Conservation (phyloP, 2,113 vertebrate genomes). For the Aspiorhynchus laticeps region DNA sequence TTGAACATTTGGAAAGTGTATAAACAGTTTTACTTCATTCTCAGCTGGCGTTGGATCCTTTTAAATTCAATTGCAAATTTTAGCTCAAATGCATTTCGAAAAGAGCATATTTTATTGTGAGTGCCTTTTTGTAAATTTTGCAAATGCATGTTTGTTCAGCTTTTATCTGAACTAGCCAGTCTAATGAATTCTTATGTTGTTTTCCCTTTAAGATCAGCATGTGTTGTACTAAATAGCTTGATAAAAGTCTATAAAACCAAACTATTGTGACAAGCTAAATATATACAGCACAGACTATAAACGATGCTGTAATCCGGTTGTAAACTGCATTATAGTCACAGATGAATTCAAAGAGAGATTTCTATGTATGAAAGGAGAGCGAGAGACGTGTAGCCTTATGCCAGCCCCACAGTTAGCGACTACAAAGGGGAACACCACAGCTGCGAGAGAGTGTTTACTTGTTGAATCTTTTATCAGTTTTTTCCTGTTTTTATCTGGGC, state of each 20-base stretch:
- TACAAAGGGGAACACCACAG: conserved; percentile 41
- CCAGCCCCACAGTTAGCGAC: conserved; percentile 20
- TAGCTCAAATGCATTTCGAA: neutral
- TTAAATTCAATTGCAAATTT: neutral
- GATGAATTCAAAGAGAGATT: conserved; percentile 21
- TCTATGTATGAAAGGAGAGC: conserved; percentile 27
- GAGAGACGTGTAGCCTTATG: conserved; percentile 19
- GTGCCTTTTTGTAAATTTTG: neutral
- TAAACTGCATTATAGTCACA: conserved; percentile 1
- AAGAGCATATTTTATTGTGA: neutral
- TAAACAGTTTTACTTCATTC: conserved; percentile 33
- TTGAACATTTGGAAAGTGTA: conserved; percentile 12
- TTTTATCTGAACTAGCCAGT: neutral
- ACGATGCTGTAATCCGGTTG: neutral
- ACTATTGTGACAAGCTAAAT: conserved; percentile 12
- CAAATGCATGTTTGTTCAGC: neutral
- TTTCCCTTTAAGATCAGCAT: conserved; percentile 10
- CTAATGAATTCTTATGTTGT: neutral
- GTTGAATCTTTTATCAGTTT: conserved; percentile 74
- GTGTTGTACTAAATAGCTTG: neutral
- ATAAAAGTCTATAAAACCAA: neutral
- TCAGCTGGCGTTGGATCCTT: neutral
- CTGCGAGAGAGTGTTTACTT: conserved; percentile 65
- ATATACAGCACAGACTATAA: neutral
- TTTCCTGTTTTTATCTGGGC: conserved; percentile 52